A percentile compares a stretch with the other conserved stretches of the same genome.
Evolutionary conservation across 2,113 vertebrate genomes (phyloP).

Genomic region (Gobio gobio): DNA sequence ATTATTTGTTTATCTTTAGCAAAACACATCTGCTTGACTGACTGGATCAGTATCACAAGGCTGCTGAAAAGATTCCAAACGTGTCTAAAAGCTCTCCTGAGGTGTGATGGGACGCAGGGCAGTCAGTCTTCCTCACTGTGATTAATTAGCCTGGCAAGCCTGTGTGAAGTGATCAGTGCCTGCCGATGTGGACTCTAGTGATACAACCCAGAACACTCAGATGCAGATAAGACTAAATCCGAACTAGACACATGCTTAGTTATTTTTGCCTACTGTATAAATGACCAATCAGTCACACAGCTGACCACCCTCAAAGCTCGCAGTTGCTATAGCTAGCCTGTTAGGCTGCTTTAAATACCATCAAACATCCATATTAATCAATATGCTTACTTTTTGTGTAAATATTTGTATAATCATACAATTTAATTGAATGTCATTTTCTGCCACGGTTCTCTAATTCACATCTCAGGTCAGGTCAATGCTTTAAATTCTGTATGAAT

Average conservation of each 20-base stretch:
- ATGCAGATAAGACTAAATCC: slow-evolving; percentile 62
- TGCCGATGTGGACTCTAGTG: slow-evolving; percentile 6
- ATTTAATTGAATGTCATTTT: not conserved
- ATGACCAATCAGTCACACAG: not conserved
- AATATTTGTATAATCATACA: not conserved
- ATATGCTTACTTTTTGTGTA: not conserved
- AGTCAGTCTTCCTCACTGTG: slow-evolving; percentile 44
- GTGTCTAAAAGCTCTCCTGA: slow-evolving; percentile 2
- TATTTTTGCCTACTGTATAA: slow-evolving; percentile 64
- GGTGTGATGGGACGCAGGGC: slow-evolving; percentile 20
- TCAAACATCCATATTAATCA: not conserved
- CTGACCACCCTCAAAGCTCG: slow-evolving; percentile 22
- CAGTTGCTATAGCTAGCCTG: not conserved
- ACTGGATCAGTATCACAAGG: slow-evolving; percentile 11
- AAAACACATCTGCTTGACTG: not conserved
- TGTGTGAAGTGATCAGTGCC: slow-evolving; percentile 46
- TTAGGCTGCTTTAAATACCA: not conserved
- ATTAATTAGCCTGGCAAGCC: slow-evolving; percentile 45
- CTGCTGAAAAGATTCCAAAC: not conserved
- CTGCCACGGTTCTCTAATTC: not conserved
- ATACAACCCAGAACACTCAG: slow-evolving; percentile 51
- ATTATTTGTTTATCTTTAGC: not conserved
- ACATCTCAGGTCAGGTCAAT: not conserved
- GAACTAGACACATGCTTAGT: slow-evolving; percentile 57
- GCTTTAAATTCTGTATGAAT: not conserved